Evolutionary conservation across 1,140 invertebrate genomes (phyloP), one percentile per base, ranked within the genome.

Genomic region (Lasioglossum albipes): DNA sequence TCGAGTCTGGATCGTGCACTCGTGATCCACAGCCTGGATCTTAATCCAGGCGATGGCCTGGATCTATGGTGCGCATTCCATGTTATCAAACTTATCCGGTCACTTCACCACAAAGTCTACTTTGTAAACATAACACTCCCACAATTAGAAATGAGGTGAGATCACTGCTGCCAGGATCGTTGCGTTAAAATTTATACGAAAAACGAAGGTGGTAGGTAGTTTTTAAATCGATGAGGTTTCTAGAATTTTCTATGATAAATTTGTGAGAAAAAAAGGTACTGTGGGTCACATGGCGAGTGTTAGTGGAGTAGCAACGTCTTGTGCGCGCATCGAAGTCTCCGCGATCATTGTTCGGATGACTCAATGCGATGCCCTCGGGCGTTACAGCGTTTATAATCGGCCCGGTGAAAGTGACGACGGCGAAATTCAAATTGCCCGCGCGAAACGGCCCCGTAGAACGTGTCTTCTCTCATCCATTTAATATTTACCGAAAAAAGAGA

Each of bases 241-340:
- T 27, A 36, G 36, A 36, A 5, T 36, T 36, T 5, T 36, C 2
- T 1, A 36, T 36, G 36, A 36, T 4, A 36, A 36, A 36, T 36
- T 36, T 36, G 36, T 36, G 36, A 10, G 13, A 49, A 49, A 10
- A 13, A 12, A 49, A 13, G 2, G 2, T 49, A 0, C 45, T 10
- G 12, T 57, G 9, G 41, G 54, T 65, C 52, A 73, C 52, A 70
- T 79, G 66, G 57, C 71, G n/a, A 77, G 36, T 52, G 36, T 36
- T 36, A 22, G 36, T 20, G 41, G 61, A 71, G 18, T 18, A 54
- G 13, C 49, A 27, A 10, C 41, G 16, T 69, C 70, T 36, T 76
- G n/a, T 84, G 54, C 85, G 81, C 66, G 78, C 85, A 66, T 87
- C 81, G 54, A 87, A 87, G 62, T 87, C 85, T 72, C 82, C 22